Base-by-base conservation (phyloP, 2,888 invertebrate genomes). In the Crematogaster levior region DNA sequence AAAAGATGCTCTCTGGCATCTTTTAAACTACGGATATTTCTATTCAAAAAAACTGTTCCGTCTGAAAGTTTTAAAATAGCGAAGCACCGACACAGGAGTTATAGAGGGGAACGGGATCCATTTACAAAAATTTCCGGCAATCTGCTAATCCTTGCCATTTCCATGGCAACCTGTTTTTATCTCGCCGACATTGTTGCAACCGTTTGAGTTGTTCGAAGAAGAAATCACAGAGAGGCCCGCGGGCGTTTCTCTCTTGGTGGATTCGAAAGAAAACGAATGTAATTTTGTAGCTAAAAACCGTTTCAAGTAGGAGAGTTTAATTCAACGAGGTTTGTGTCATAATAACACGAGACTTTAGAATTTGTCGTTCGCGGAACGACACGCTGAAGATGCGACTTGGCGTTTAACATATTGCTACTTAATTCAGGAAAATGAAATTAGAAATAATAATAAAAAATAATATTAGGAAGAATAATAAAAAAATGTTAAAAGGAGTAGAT, bases 181-280 rank as follows among this genome's bases (percentile, higher is more conserved):
- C 82, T 75, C 68, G 46, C 85, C 81, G 81, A 89, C 88, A 70
- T 89, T 89, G 88, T 89, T 89, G 84, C 86, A 84, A 75, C 37
- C 56, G 18, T 24, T 58, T 18, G 18, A 46, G 10, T 24, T 60
- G 70, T 48, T 56, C 51, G 30, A 66, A 51, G 70, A 72, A 51
- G 48, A 6, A 48, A 34, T 40, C 51, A 40, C 46, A 27, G 27
- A 21, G 1, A 27, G n/a, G 24, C 24, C 73, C 51, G 1, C 24
- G 12, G 46, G 24, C 63, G 7, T 51, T 37, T 72, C 40, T 40
- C 30, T 60, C 34, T 15, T 51, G 3, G 15, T 37, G 48, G 6
- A 37, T 75, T 48, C 24, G 37, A 12, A 10, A 34, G 7, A 12
- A 24, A 46, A 46, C 24, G 12, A 56, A 68, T 34, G 6, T 34